Conservation (phyloP, 2,113 vertebrate species). For the Rhynchomys soricoides region DNA sequence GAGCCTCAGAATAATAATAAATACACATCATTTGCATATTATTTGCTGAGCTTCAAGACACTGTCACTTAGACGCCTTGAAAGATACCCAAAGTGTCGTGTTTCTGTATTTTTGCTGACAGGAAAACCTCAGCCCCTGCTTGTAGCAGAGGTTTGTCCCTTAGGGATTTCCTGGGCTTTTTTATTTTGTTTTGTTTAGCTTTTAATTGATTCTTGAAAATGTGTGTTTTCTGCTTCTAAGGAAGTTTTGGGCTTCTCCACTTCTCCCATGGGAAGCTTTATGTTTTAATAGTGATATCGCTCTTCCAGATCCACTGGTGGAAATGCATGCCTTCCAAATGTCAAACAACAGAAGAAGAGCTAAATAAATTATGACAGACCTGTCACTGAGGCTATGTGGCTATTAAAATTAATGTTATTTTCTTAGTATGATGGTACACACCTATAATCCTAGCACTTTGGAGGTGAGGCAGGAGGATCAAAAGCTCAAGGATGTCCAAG, state of each 20-base stretch:
- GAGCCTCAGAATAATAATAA: background rate
- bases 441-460: background rate
- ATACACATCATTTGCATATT: background rate
- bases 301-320: background rate
- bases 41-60: background rate
- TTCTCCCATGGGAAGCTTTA: background rate
- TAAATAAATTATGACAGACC: constrained; percentile 57
- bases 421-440: background rate
- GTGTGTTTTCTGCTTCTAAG: background rate
- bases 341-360: constrained; percentile 49
- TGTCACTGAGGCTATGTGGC: background rate
- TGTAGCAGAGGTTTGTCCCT: background rate
- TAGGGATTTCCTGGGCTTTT: background rate
- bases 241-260: constrained; percentile 5
- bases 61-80: background rate
- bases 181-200: background rate
- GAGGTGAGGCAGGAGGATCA: background rate
- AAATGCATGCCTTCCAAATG: constrained; percentile 42
- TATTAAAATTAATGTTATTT: constrained; percentile 43
- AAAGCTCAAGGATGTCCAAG: background rate
- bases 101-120: constrained; percentile 10
- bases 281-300: constrained; percentile 52
- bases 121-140: background rate
- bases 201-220: background rate
- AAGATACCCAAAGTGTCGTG: background rate